Base-by-base conservation (phyloP, 2,888 invertebrate species). In the Cryptus viduatorius region DNA sequence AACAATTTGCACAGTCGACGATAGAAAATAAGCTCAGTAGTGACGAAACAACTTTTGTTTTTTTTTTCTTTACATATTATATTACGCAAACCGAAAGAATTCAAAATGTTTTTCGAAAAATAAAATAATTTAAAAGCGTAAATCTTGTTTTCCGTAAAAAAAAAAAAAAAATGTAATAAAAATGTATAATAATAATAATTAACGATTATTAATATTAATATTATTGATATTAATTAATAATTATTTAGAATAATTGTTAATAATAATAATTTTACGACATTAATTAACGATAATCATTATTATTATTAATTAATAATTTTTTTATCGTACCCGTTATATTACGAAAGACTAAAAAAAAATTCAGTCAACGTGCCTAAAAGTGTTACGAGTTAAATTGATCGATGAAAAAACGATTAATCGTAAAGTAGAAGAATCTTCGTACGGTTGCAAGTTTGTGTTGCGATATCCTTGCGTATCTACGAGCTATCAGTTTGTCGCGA, bases 11-110 rank as follows among this genome's bases (percentile, higher is more conserved):
- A 10, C 56, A n/a, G 24, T 48, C n/a, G 48, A n/a, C n/a, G 48
- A 3, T 12, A 12, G 14, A n/a, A n/a, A 48, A 48, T n/a, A 12
- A 59, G 59, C 59, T 59, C 71, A 71, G 59, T 31, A 53, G 44
- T 69, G 59, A 67, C 77, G 50, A 64, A 68, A 64, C 77, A 64
- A 77, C 71, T 73, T 19, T 46, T 56, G 24, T 24, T 24, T 46
- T 56, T 59, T 24, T 24, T 19, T 24, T 19, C 10, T 24, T 59
- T 12, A 3, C 12, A 0, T 10, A 48, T 48, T 48, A 48, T 48
- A 14, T n/a, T 14, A 3, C 14, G 12, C 12, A 48, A 48, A 12
- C 4, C 48, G 48, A 12, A 3, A 12, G 12, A 48, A 48, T 10
- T 48, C n/a, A 1, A 24, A 24, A 24, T 24, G 37, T 8, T 37